phyloP scores from a whole-genome alignment of 2,797 vertebrate genomes.

The Argyrosomus regius region DNA sequence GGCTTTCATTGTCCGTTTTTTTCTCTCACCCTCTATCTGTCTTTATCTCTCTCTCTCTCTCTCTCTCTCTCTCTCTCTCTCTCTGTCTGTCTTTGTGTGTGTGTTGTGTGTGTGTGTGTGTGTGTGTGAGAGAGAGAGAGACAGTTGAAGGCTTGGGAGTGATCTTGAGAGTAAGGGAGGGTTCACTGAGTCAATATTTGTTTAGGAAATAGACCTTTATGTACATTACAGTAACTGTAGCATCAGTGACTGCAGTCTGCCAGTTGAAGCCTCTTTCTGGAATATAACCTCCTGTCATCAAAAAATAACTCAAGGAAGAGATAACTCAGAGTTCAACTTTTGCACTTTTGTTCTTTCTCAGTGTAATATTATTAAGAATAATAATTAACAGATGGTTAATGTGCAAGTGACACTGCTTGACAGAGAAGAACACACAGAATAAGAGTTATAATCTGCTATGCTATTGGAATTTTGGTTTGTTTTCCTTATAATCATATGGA shows the following conservation, averaged over 20 bases:
- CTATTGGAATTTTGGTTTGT: neutral
- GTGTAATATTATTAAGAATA: neutral
- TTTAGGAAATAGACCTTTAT: conserved; percentile 64
- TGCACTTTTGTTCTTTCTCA: neutral
- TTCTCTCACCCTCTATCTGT: neutral
- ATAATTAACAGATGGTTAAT: neutral
- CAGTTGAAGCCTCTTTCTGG: neutral
- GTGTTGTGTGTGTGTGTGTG: too few species aligned
- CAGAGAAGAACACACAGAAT: neutral
- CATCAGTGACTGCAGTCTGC: neutral
- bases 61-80: neutral
- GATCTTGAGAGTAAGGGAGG: conserved; percentile 71
- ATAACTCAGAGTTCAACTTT: neutral
- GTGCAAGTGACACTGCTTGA: neutral
- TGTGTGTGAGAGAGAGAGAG: neutral
- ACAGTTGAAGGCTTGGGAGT: conserved; percentile 37
- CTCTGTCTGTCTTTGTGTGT: neutral
- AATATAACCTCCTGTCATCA: neutral
- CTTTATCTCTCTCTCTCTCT: neutral
- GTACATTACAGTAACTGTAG: conserved; percentile 26
- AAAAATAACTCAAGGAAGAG: neutral
- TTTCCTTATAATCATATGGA: neutral
- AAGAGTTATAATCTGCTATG: neutral
- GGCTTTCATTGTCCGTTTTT: conserved; percentile 5
- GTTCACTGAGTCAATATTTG: conserved; percentile 82